These are phyloP conservation scores for Hiodon tergisus DNA, from an alignment of 2,113 vertebrate species.

Conservation along the genomic window DNA sequence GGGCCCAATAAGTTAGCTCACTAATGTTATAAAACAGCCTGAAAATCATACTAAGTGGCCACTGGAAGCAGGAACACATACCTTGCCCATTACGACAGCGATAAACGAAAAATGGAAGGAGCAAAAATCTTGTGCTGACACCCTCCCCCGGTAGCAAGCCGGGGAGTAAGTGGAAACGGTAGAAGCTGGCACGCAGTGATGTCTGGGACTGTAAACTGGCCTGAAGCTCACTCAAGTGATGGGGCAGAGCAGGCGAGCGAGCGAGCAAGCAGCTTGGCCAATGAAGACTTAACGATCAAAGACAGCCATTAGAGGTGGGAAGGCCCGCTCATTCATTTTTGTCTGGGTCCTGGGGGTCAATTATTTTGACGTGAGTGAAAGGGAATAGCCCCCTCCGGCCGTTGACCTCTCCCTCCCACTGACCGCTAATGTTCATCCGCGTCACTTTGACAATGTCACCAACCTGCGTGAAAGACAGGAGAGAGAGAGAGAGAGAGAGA, in stretches of 20 bases:
- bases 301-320: slow-evolving; percentile 39
- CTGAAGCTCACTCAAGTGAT: slow-evolving; percentile 2
- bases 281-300: slow-evolving; percentile 32
- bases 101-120: background rate
- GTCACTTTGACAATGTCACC: slow-evolving; percentile 94
- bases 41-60: too few relatives aligned
- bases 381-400: slow-evolving; percentile 93
- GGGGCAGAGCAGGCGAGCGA: slow-evolving; percentile 40
- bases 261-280: slow-evolving; percentile 46
- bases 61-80: too few relatives aligned
- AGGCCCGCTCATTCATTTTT: slow-evolving; percentile 79
- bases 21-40: too few relatives aligned
- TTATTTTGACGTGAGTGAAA: slow-evolving; percentile 93
- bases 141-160: background rate
- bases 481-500: background rate
- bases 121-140: background rate
- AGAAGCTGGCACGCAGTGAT: slow-evolving; percentile 1
- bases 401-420: slow-evolving; percentile 98
- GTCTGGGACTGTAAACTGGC: slow-evolving; percentile 11
- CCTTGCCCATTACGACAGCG: too few relatives aligned
- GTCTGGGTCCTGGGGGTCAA: slow-evolving; percentile 91
- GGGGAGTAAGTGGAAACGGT: slow-evolving; percentile 19
- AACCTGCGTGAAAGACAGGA: slow-evolving; percentile 60
- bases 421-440: slow-evolving; percentile 96
- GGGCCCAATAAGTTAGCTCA: too few relatives aligned